These are phyloP conservation scores for Lepidocolaptes lacrymiger DNA, from an alignment of 2,797 vertebrate genomes.

Conservation along the genomic window DNA sequence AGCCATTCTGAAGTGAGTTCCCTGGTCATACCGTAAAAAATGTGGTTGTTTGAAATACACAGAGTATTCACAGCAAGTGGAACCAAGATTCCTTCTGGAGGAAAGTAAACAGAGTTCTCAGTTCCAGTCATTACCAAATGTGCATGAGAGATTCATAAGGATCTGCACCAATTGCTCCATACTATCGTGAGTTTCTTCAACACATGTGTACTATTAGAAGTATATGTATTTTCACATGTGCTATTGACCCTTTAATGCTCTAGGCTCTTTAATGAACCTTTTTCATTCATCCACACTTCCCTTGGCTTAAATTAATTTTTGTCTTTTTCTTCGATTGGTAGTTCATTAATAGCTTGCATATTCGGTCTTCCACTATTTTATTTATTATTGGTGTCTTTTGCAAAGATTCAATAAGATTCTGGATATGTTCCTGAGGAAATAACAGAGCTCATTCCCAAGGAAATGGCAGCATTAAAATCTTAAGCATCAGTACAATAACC, in stretches of 20 bases:
- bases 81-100: not conserved
- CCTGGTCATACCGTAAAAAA: not conserved
- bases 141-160: not conserved
- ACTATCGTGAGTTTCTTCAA: not conserved
- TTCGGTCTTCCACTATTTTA: not conserved
- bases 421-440: not conserved
- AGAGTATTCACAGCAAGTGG: not conserved
- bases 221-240: not conserved
- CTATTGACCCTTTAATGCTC: not conserved
- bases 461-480: not conserved
- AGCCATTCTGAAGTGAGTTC: not conserved
- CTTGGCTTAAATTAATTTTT: not conserved
- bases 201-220: not conserved
- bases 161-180: not conserved
- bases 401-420: not conserved
- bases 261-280: not conserved
- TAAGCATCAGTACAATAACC: not conserved
- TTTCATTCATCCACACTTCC: not conserved
- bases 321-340: not conserved
- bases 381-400: not conserved
- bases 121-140: not conserved
- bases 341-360: not conserved
- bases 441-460: not conserved
- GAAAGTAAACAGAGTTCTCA: not conserved
- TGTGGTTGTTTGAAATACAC: not conserved